Evolutionary conservation across 2,888 invertebrate species (phyloP), one percentile per base, ranked within the genome.

Genomic region (Camponotus fellah): DNA sequence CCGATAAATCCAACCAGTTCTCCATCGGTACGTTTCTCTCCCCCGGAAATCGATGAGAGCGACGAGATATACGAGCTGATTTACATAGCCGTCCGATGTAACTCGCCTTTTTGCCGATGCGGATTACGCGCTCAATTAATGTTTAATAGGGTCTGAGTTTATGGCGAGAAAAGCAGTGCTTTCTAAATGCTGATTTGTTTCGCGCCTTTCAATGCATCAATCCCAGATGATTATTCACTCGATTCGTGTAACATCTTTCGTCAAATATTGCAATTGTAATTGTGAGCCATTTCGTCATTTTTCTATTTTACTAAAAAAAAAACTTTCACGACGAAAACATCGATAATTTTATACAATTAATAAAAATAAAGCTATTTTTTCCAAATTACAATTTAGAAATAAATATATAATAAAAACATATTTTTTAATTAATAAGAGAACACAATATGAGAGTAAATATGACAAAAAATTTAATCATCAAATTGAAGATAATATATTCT

Each of bases 41-140:
- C 12, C 43, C 32, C 21, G 72, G 21, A 60, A 80, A 80, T 80
- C 79, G 79, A 80, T 60, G 72, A 71, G 43, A 37, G 37, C 58
- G 60, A 46, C 34, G n/a, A 69, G 72, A 80, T 80, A 72, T 80
- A 72, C 60, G 60, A 60, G 37, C 79, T 80, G 60, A 80, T 80
- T 80, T 80, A 80, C 79, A 80, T 80, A 80, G 60, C 26, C 43
- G 46, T 60, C 46, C 72, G 26, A 60, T 80, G 72, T 80, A 72
- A 80, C 58, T 71, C 72, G 60, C 43, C 46, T 46, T 37, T 80
- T 80, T 71, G 37, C 17, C 37, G 58, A 34, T 5, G 37, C 21
- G 46, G 46, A 79, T 60, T 72, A 72, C 79, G 72, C 32, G 37
- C 79, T 80, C 72, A 80, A 80, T 80, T 80, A 80, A 80, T 72